Percentiles rank a stretch among this genome's conserved stretches.
Conservation (phyloP, 2,888 invertebrate genomes). For the Prenolepis imparis region DNA sequence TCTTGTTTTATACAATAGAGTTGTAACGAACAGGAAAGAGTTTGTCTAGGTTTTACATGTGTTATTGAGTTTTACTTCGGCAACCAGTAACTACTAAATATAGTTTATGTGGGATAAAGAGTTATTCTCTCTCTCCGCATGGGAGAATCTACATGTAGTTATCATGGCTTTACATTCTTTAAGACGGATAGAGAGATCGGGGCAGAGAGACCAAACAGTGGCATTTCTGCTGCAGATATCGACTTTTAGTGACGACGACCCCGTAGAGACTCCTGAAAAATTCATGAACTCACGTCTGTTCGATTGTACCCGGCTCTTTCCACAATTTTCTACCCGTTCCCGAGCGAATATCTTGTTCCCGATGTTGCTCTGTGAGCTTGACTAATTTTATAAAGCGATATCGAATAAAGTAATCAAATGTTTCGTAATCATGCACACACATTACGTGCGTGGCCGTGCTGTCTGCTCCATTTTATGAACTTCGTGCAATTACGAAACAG, state of each 20-base stretch:
- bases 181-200: slow-evolving; percentile 61
- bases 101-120: slow-evolving; percentile 25
- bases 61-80: slow-evolving; percentile 41
- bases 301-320: slow-evolving; percentile 60
- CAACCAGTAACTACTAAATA: slow-evolving; percentile 37
- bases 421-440: not conserved
- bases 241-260: slow-evolving; percentile 81
- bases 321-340: slow-evolving; percentile 62
- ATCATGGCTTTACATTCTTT: slow-evolving; percentile 57
- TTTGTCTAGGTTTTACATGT: slow-evolving; percentile 11
- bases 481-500: slow-evolving; percentile 20
- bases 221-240: slow-evolving; percentile 77
- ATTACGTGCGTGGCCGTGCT: slow-evolving; percentile 26
- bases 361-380: slow-evolving; percentile 5
- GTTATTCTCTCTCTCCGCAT: slow-evolving; percentile 18
- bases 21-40: not conserved
- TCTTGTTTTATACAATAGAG: not conserved
- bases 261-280: slow-evolving; percentile 79
- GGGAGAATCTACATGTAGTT: slow-evolving; percentile 46
- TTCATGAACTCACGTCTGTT: slow-evolving; percentile 76
- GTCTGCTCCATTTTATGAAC: slow-evolving; percentile 34
- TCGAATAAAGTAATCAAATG: slow-evolving; percentile 15
- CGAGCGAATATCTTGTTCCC: slow-evolving; percentile 20
- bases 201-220: slow-evolving; percentile 74
- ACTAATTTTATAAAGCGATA: slow-evolving; percentile 36